Conservation (phyloP, 1,140 invertebrate species). For the Drosophila malerkotliana region DNA sequence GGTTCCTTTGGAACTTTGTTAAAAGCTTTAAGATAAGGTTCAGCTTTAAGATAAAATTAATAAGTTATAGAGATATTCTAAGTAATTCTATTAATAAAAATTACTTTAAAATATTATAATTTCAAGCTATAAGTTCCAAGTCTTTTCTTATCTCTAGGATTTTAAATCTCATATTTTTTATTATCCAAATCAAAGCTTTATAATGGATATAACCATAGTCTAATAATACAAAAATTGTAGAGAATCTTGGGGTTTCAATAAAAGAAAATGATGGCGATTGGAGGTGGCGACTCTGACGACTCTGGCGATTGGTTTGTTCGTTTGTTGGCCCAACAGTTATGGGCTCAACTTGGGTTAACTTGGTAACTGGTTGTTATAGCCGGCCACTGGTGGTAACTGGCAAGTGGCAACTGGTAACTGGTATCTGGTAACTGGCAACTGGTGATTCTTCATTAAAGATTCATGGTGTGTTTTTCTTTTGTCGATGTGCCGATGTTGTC, state of each 20-base stretch:
- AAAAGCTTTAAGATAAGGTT: too few species aligned
- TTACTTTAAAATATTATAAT: too few species aligned
- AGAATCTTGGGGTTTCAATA: conserved; percentile 9
- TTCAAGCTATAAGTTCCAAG: too few species aligned
- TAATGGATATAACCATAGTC: too few species aligned
- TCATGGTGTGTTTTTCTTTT: conserved; percentile 80
- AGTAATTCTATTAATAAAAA: too few species aligned
- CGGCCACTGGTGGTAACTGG: conserved; percentile 2
- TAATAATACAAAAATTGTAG: too few species aligned
- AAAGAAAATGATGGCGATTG: background rate
- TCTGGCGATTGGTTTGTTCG: conserved; percentile 41
- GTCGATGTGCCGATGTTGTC: conserved; percentile 19
- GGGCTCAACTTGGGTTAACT: conserved; percentile 36
- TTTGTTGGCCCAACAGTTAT: conserved; percentile 22
- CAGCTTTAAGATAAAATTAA: too few species aligned
- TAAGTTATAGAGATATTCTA: too few species aligned
- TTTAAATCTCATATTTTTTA: too few species aligned
- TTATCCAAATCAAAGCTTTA: too few species aligned
- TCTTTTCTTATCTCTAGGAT: too few species aligned
- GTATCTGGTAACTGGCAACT: conserved; percentile 10
- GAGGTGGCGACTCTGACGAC: conserved; percentile 19
- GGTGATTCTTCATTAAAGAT: conserved; percentile 81
- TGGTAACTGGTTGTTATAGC: conserved; percentile 22
- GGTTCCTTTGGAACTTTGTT: too few species aligned
- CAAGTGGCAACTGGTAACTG: conserved; percentile 11